These are phyloP conservation scores for Ceramica pisi DNA, from an alignment of 2,888 invertebrate genomes.

Conservation along the genomic window DNA sequence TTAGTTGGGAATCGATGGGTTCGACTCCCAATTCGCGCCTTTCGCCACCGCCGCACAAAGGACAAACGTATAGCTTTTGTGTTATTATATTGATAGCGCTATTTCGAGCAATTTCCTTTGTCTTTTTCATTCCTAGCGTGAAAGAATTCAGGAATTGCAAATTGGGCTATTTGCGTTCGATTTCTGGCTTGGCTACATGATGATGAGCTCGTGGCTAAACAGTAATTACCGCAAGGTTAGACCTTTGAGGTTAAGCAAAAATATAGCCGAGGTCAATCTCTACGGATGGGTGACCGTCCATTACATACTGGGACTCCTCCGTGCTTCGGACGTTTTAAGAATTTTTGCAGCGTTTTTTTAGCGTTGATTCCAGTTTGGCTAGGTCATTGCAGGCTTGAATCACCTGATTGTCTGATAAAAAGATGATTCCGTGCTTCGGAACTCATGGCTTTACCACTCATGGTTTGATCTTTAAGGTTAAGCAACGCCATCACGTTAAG, in stretches of 20 bases:
- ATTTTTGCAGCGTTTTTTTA: no score
- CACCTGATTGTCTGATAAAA: no score
- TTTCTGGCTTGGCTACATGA: constrained; percentile 7
- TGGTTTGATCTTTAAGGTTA: no score
- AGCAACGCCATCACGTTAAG: no score
- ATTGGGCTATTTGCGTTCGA: constrained; percentile 21
- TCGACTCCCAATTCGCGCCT: constrained; percentile 66
- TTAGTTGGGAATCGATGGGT: constrained; percentile 79
- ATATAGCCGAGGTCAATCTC: background rate
- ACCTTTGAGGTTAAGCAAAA: background rate
- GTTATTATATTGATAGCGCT: constrained; percentile 49
- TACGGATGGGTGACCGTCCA: no score
- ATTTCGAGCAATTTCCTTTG: constrained; percentile 24
- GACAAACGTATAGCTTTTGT: constrained; percentile 51
- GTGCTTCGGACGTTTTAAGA: no score
- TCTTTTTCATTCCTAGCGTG: constrained; percentile 17
- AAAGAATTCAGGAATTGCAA: constrained; percentile 9
- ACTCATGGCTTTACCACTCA: no score
- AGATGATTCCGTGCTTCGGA: no score
- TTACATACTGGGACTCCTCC: no score
- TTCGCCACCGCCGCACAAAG: constrained; percentile 56
- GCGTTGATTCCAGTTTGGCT: no score
- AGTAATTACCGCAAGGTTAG: background rate
- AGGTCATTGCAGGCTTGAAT: no score
- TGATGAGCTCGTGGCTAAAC: background rate